Conservation (phyloP, 1,140 invertebrate species). For the Drosophila yakuba region DNA sequence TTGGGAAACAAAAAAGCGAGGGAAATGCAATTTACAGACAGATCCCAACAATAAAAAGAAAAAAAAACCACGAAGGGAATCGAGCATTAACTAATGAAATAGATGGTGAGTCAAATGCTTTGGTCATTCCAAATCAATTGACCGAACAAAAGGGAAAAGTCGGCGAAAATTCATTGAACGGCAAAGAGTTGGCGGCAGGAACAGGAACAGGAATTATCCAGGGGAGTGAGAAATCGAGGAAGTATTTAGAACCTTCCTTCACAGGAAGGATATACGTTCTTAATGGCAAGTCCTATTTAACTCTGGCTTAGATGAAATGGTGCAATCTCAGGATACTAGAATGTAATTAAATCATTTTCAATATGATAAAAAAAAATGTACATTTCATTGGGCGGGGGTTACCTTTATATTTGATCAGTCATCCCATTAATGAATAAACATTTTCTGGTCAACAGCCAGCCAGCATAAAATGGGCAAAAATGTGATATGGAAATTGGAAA, state of each 20-base stretch:
- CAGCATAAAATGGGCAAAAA: conserved; percentile 27
- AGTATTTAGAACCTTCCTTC: too few species aligned
- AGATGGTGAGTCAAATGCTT: conserved; percentile 66
- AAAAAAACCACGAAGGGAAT: not conserved
- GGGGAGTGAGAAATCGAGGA: conserved; percentile 4
- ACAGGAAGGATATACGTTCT: too few species aligned
- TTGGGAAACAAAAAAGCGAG: conserved; percentile 7
- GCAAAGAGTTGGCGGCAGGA: conserved; percentile 25
- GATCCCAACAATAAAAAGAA: conserved; percentile 26
- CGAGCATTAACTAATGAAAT: conserved; percentile 59
- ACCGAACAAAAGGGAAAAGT: conserved; percentile 32
- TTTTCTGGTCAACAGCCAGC: conserved; percentile 11
- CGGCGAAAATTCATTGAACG: conserved; percentile 39
- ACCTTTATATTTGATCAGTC: not conserved
- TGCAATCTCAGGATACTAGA: too few species aligned
- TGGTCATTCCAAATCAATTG: conserved; percentile 70
- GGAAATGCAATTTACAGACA: conserved; percentile 27
- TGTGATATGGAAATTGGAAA: conserved; percentile 19
- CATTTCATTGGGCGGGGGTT: not conserved
- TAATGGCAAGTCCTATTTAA: too few species aligned
- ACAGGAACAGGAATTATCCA: not conserved
- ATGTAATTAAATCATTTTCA: not conserved
- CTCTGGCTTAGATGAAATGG: too few species aligned
- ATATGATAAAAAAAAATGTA: not conserved
- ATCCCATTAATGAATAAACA: conserved; percentile 3